Evolutionary conservation across 2,888 invertebrate species (phyloP).

Genomic region (Arge pagana): DNA sequence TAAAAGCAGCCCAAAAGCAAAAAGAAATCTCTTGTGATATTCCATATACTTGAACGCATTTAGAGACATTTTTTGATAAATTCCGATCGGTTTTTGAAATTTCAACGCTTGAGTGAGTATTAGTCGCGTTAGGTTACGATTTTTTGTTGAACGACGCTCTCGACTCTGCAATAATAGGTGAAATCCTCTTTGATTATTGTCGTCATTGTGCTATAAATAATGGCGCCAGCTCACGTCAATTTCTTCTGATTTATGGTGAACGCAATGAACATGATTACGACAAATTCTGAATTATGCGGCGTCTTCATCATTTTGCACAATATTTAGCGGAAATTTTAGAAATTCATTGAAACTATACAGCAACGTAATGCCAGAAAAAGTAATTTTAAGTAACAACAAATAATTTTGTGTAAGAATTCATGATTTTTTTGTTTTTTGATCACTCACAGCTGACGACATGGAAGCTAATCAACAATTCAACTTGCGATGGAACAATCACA

Average conservation of each 20-base stretch:
- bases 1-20: too few species aligned
- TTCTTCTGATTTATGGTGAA: constrained; percentile 2
- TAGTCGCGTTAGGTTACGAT: too few species aligned
- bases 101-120: too few species aligned
- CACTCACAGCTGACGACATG: constrained; percentile 28
- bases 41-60: not conserved
- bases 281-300: not conserved
- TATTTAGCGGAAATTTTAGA: not conserved
- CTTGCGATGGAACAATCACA: constrained; percentile 61
- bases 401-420: not conserved
- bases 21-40: constrained; percentile 11
- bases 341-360: not conserved
- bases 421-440: too few species aligned
- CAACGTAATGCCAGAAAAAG: not conserved
- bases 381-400: not conserved
- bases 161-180: not conserved
- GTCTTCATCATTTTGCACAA: not conserved
- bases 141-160: too few species aligned
- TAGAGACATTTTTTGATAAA: not conserved
- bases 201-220: constrained; percentile 26
- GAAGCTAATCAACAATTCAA: constrained; percentile 54
- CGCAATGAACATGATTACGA: not conserved
- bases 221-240: constrained; percentile 23
- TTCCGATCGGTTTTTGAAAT: too few species aligned
- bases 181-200: constrained; percentile 16